Evolutionary conservation across 2,797 vertebrate species (phyloP).

Genomic region (Etheostoma nigrum): DNA sequence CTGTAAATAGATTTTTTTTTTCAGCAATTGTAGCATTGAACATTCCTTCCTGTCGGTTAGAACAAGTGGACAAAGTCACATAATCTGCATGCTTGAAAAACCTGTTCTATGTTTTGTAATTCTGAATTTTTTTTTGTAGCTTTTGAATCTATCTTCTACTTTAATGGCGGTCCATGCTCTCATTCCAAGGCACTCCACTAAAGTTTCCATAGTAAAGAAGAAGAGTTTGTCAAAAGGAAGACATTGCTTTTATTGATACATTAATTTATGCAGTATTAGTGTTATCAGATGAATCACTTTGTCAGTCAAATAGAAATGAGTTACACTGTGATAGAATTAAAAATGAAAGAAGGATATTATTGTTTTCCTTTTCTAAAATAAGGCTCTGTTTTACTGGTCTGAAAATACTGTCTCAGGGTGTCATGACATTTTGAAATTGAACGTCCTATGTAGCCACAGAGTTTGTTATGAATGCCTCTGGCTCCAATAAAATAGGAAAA

Average conservation of each 20-base stretch:
- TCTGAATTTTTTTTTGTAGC: background rate
- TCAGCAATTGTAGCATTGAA: background rate
- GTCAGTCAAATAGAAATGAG: background rate
- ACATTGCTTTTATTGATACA: background rate
- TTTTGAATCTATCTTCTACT: background rate
- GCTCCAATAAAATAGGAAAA: constrained; percentile 25
- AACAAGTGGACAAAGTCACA: background rate
- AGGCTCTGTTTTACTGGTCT: constrained; percentile 4
- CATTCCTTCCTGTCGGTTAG: background rate
- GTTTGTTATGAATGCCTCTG: constrained; percentile 42
- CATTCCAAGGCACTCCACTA: background rate
- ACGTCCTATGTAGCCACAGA: constrained; percentile 15
- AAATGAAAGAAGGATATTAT: background rate
- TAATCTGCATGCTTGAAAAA: background rate
- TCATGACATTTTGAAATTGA: constrained; percentile 44
- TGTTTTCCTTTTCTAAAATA: background rate
- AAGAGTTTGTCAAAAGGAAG: constrained; percentile 2
- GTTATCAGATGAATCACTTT: background rate
- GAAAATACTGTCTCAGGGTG: constrained; percentile 17
- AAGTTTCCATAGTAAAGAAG: background rate
- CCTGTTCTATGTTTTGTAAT: background rate
- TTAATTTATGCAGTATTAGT: background rate
- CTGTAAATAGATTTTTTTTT: background rate
- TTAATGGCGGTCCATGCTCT: background rate
- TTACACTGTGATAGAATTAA: background rate